These are phyloP conservation scores for Oegoconia quadripuncta DNA, from an alignment of 2,888 invertebrate species.

Conservation along the genomic window DNA sequence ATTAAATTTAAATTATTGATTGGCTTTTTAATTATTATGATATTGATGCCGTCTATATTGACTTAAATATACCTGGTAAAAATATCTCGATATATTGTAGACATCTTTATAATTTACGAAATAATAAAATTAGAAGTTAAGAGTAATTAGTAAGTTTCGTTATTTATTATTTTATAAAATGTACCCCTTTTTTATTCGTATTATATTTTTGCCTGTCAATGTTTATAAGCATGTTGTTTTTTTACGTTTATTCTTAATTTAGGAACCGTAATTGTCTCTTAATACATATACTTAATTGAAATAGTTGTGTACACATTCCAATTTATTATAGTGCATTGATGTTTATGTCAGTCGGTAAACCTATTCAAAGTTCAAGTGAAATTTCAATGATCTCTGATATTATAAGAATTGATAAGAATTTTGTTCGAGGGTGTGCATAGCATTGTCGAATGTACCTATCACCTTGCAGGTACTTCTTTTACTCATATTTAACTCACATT, in stretches of 20 bases:
- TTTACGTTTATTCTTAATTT: background rate
- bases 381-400: conserved; percentile 46
- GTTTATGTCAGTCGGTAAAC: conserved; percentile 27
- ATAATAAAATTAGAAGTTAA: background rate
- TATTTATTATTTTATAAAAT: too few relatives aligned
- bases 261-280: too few relatives aligned
- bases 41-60: conserved; percentile 31
- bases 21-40: too few relatives aligned
- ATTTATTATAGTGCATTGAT: conserved; percentile 35
- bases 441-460: conserved; percentile 40
- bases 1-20: conserved; percentile 10
- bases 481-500: conserved; percentile 69
- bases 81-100: background rate
- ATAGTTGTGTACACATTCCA: conserved; percentile 47
- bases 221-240: background rate
- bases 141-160: too few relatives aligned
- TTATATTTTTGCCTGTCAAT: background rate
- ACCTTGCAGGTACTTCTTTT: conserved; percentile 45
- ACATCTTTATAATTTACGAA: background rate
- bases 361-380: conserved; percentile 27
- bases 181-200: too few relatives aligned
- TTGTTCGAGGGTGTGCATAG: conserved; percentile 43
- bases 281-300: conserved; percentile 19
- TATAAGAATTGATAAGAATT: conserved; percentile 49
- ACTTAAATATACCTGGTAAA: conserved; percentile 16